phyloP scores from a whole-genome alignment of 2,888 invertebrate species.

The Agonopterix subpropinquella region DNA sequence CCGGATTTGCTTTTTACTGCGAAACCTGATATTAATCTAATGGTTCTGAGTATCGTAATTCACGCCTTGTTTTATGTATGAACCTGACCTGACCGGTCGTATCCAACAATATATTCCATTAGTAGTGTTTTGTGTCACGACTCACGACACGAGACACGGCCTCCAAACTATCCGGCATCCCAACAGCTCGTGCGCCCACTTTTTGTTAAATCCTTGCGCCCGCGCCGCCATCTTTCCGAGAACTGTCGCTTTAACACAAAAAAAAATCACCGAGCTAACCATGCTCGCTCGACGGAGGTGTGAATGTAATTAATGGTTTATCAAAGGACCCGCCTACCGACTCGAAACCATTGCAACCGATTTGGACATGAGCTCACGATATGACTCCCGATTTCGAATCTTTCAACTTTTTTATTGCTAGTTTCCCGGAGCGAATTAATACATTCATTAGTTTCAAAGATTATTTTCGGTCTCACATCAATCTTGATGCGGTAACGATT shows the following conservation, averaged over 20 bases:
- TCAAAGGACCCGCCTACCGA: constrained; percentile 53
- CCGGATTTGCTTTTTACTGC: too few species aligned
- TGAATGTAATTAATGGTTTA: constrained; percentile 70
- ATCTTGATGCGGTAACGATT: constrained; percentile 30
- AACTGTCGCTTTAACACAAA: constrained; percentile 42
- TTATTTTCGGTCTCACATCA: constrained; percentile 12
- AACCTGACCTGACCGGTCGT: too few species aligned
- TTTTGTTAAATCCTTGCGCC: constrained; percentile 12
- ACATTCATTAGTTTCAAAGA: constrained; percentile 21
- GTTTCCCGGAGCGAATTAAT: constrained; percentile 5
- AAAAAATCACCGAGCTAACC: constrained; percentile 28
- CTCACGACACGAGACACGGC: too few species aligned
- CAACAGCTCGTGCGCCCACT: constrained; percentile 1
- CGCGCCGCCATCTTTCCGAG: constrained; percentile 49
- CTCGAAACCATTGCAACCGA: constrained; percentile 30
- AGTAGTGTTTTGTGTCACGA: too few species aligned
- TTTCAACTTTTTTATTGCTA: not conserved
- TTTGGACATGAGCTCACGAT: constrained; percentile 23
- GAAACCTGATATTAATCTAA: too few species aligned
- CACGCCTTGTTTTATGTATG: too few species aligned
- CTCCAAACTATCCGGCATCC: not conserved
- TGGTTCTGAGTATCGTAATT: too few species aligned
- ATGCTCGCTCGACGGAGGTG: constrained; percentile 47
- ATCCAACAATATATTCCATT: too few species aligned
- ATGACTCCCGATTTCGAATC: not conserved